Evolutionary conservation across 2,888 invertebrate species (phyloP), one percentile per base, ranked within the genome.

Genomic region (Eucriotettix oculatus): DNA sequence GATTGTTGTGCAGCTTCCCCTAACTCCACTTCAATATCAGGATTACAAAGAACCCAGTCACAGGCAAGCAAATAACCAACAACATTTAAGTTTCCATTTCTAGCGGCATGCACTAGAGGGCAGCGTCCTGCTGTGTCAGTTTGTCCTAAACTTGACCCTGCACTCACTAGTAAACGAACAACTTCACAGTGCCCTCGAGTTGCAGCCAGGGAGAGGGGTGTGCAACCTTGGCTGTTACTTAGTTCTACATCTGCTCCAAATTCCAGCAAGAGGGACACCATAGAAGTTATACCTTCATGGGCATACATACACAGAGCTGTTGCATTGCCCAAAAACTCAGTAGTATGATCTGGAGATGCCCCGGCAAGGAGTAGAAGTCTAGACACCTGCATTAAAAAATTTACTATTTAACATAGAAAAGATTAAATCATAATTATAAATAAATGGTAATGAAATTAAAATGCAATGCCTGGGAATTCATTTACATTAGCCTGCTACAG

Each of bases 181-280:
- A 87, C 83, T 72, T 96, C 94, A 65, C 89, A 85, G 68, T 95
- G 93, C 9, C 96, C 96, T 66, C 85, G 82, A 67, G 87, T 84
- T 59, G 94, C 88, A 0, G 96, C 93, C 64, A 93, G 76, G 58
- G 90, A 87, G 56, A 97, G 75, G 0, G 96, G 88, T 0, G 92
- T 89, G 70, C 88, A 87, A 16, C 95, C 55, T 41, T 88, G 87
- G 63, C 87, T 90, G 66, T 94, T 93, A 0, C 87, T 84, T 65
- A 86, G 79, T 69, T 92, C 89, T 1, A 92, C 83, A 70, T 91
- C 86, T 9, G 94, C 95, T 14, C 92, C 92, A 70, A 95, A 96
- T 72, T 96, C 95, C 48, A 92, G 71, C n/a, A 92, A 75, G 52
- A 96, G 76, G 5, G 89, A 85, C 9, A 93, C 91, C 91, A 97